Conservation (phyloP, 2,113 vertebrate species). For the Nycticebus coucang region DNA sequence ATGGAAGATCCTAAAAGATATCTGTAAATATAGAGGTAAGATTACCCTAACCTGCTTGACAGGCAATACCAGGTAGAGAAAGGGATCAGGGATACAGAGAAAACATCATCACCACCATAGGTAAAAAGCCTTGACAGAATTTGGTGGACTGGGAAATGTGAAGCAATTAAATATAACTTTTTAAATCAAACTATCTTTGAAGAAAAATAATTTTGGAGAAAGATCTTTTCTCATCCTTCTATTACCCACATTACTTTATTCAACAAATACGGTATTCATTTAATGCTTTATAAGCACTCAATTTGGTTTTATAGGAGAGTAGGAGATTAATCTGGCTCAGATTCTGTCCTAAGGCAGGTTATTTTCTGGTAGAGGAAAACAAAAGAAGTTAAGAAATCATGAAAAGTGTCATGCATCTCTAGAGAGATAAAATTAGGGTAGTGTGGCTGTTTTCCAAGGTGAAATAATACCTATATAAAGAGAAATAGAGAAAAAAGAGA, state of each 20-base stretch:
- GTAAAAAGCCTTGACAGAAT: not conserved
- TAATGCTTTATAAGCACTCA: constrained; percentile 6
- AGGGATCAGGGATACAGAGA: not conserved
- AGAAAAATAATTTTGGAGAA: not conserved
- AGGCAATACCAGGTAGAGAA: not conserved
- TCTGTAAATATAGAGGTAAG: not conserved
- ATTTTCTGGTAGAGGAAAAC: not conserved
- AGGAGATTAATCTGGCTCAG: not conserved
- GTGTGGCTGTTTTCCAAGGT: not conserved
- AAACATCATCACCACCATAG: not conserved
- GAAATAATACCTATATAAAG: not conserved
- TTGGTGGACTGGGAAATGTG: not conserved
- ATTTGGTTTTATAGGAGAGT: not conserved
- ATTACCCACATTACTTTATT: constrained; percentile 29
- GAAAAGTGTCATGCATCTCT: not conserved
- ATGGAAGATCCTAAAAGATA: not conserved
- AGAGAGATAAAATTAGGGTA: not conserved
- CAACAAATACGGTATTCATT: constrained; percentile 1
- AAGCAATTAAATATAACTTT: constrained; percentile 26
- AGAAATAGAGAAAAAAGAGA: not conserved
- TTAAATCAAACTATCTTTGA: not conserved
- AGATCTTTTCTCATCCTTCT: not conserved
- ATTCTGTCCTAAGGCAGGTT: not conserved
- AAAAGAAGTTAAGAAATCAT: constrained; percentile 26
- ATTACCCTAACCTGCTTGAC: not conserved